A percentile compares a stretch with the other conserved stretches of the same genome.
phyloP scores from a whole-genome alignment of 2,113 vertebrate genomes.

The Phrynosoma blainvillii region DNA sequence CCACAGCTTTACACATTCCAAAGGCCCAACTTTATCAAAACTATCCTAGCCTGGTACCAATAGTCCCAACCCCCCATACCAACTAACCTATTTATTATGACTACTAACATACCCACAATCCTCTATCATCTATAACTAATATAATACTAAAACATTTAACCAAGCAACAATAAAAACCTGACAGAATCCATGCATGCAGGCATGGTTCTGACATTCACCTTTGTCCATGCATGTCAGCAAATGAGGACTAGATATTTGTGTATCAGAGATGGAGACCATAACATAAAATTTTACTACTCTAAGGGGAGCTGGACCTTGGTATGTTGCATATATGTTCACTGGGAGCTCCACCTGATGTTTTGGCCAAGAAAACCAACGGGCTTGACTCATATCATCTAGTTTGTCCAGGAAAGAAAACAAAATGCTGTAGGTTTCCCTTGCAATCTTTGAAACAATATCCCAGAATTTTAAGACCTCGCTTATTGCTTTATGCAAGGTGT shows the following conservation, averaged over 20 bases:
- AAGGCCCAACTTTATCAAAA: no score
- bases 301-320: not conserved
- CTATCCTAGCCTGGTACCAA: no score
- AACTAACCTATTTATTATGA: no score
- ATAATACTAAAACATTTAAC: no score
- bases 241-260: not conserved
- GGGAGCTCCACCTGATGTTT: not conserved
- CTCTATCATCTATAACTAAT: no score
- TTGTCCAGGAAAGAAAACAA: slow-evolving; percentile 12
- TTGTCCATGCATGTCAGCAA: not conserved
- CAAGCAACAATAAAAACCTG: no score
- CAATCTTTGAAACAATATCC: not conserved
- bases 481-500: not conserved
- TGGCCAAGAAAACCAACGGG: not conserved
- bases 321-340: not conserved
- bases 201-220: not conserved
- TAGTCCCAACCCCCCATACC: no score
- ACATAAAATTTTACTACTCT: not conserved
- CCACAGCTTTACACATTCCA: no score
- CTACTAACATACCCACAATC: no score
- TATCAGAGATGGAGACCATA: not conserved
- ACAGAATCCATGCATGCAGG: no score
- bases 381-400: not conserved
- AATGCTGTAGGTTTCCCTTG: not conserved
- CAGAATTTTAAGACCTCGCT: not conserved